These are phyloP conservation scores for Sylvilagus bachmani DNA, from an alignment of 2,113 vertebrate species.

Conservation along the genomic window DNA sequence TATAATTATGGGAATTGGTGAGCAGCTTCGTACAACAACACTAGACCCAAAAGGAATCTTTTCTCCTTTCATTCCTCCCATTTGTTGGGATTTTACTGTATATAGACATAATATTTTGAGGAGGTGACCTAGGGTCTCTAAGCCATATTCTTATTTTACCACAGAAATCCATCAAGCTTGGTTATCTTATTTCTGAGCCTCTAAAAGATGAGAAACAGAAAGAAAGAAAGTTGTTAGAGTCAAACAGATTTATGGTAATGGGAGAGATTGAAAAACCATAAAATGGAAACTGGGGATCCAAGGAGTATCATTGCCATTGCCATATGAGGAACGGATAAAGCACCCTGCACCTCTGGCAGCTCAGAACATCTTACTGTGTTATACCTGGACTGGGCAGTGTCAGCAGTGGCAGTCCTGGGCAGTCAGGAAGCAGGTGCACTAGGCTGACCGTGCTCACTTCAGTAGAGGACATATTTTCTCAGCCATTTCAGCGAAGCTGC, in stretches of 20 bases:
- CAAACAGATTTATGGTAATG: slow-evolving; percentile 79
- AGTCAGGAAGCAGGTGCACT: slow-evolving; percentile 25
- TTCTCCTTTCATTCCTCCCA: background rate
- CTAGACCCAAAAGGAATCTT: background rate
- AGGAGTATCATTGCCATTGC: slow-evolving; percentile 61
- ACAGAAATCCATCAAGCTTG: slow-evolving; percentile 65
- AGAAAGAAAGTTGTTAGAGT: slow-evolving; percentile 67
- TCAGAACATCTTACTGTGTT: background rate
- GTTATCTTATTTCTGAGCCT: slow-evolving; percentile 69
- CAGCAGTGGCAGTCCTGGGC: slow-evolving; percentile 29
- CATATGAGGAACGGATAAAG: slow-evolving; percentile 56
- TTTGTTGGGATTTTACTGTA: background rate
- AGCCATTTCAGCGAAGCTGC: background rate
- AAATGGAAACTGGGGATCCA: slow-evolving; percentile 43
- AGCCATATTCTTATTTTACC: slow-evolving; percentile 45
- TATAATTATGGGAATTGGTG: background rate
- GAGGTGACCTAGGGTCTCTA: slow-evolving; percentile 22
- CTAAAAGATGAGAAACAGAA: slow-evolving; percentile 65
- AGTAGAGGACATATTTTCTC: slow-evolving; percentile 10
- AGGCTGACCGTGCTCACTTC: slow-evolving; percentile 24
- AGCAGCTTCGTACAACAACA: rapidly evolving
- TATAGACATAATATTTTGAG: slow-evolving; percentile 49
- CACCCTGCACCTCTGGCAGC: background rate
- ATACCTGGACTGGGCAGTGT: background rate
- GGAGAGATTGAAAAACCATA: slow-evolving; percentile 58